Conservation (phyloP, 2,797 vertebrate genomes). For the Trachops cirrhosus region DNA sequence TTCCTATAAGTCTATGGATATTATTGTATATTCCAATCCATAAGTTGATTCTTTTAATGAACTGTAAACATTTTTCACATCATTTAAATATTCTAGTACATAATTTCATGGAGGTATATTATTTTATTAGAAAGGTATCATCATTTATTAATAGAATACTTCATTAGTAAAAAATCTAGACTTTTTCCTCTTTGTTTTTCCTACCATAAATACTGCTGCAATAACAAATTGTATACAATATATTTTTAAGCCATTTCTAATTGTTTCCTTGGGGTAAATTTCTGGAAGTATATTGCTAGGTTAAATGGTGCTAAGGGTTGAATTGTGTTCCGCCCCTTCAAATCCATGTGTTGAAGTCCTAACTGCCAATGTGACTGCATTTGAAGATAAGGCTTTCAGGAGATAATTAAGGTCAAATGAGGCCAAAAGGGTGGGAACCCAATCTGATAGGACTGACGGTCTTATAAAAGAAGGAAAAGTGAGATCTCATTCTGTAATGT, state of each 20-base stretch:
- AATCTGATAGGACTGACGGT: background rate
- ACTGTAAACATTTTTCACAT: background rate
- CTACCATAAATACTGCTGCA: background rate
- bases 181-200: background rate
- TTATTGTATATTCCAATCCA: background rate
- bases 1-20: background rate
- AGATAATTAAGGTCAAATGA: background rate
- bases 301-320: background rate
- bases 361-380: background rate
- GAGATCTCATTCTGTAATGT: background rate
- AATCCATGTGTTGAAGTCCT: background rate
- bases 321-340: background rate
- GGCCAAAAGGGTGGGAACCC: background rate
- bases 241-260: background rate
- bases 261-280: background rate
- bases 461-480: background rate
- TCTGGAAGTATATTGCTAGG: background rate
- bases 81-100: slow-evolving; percentile 8
- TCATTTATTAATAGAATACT: background rate
- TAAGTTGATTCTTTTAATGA: background rate
- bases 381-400: background rate
- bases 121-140: background rate
- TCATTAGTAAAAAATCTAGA: background rate
- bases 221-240: background rate
- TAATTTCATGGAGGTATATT: background rate